Conservation (phyloP, 1,140 invertebrate genomes). For the Drosophila oshimai region DNA sequence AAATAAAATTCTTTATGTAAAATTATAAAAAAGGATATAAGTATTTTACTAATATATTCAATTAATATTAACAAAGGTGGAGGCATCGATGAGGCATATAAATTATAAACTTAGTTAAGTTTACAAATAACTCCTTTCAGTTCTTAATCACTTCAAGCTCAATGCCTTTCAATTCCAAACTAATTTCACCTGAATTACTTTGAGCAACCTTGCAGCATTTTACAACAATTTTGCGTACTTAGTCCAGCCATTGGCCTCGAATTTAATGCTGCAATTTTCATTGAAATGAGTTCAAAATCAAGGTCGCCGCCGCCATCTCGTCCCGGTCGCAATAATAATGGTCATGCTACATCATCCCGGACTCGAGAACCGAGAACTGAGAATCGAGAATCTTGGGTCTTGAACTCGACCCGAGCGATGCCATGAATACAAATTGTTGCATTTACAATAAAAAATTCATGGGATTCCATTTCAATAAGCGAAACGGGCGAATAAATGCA, state of each 20-base stretch:
- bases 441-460: conserved; percentile 67
- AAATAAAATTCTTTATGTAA: no score
- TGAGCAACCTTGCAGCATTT: not conserved
- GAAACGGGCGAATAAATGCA: conserved; percentile 45
- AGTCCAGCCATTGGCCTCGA: conserved; percentile 54
- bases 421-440: conserved; percentile 79
- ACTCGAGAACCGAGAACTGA: no score
- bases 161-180: no score
- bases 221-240: not conserved
- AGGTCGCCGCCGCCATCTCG: conserved; percentile 36
- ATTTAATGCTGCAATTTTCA: conserved; percentile 60
- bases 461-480: conserved; percentile 71
- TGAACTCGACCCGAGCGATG: conserved; percentile 45
- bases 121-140: no score
- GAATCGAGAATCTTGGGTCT: conserved; percentile 17
- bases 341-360: conserved; percentile 61
- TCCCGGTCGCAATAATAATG: conserved; percentile 3
- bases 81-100: no score
- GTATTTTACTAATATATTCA: no score
- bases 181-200: conserved; percentile 7
- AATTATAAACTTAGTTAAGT: no score
- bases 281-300: conserved; percentile 74
- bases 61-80: no score
- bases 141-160: no score
- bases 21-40: no score